Base-by-base conservation (phyloP, 2,113 vertebrate genomes). In the Cyphomyrus plagiostoma region DNA sequence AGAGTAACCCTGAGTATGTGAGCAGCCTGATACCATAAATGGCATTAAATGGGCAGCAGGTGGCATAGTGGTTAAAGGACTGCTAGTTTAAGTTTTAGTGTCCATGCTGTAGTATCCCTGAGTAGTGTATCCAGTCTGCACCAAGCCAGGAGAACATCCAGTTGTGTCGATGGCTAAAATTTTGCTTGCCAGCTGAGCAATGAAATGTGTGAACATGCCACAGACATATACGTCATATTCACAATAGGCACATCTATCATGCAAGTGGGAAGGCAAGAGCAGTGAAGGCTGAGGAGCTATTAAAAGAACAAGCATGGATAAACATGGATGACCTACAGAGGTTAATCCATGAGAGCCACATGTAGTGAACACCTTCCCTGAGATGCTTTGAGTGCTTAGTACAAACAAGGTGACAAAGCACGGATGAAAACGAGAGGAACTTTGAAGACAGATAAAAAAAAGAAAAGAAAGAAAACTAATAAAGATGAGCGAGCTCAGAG, bases 21-120 rank as follows among this genome's bases (percentile, higher is more conserved):
- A 23, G 21, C 19, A 23, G 19, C 42, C 48, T n/a, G 26, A 93
- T 92, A 91, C 92, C 93, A 94, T 94, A 90, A 21, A 7, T 84
- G 19, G 42, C 42, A 45, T 84, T 9, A 23, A 45, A n/a, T 10
- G 17, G 35, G 17, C 80, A 10, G 80, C 7, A 23, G 39, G 82
- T 21, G 42, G 82, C 23, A 19, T 48, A 48, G 10, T 56, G 85
- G n/a, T 87, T 52, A 86, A 50, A 30, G n/a, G 39, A 10, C 35
- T 50, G 45, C 10, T 26, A 1, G n/a, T 50, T 86, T 49, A 49
- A 50, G 46, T 26, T 23, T 9, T n/a, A 19, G 11, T 77, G 0
- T 17, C 11, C 70, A 9, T 77, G 26, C 26, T 77, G 70, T 17
- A 77, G 35, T 42, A 80, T 80, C 74, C 74, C 35, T 80, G 35